Percentiles rank a stretch among this genome's conserved stretches.
phyloP scores from a whole-genome alignment of 2,888 invertebrate species.

The Macaria liturata region DNA sequence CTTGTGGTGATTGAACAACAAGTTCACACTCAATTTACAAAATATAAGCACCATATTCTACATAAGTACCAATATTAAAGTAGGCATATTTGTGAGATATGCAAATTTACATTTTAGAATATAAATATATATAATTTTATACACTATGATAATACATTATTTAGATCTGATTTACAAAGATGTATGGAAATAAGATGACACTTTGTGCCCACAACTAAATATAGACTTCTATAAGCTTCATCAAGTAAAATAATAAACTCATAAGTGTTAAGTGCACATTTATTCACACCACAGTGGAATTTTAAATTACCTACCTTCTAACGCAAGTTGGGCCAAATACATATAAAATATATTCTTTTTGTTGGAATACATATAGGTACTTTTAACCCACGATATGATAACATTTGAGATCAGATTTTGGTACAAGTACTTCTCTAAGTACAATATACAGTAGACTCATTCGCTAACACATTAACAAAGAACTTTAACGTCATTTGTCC shows the following conservation, averaged over 20 bases:
- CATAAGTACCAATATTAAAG: conserved; percentile 30
- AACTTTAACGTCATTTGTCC: conserved; percentile 1
- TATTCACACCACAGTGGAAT: too few species aligned
- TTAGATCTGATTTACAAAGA: too few species aligned
- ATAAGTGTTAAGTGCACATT: too few species aligned
- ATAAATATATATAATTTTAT: too few species aligned
- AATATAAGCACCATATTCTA: conserved; percentile 33
- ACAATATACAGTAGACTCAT: conserved; percentile 7
- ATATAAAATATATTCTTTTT: conserved; percentile 1
- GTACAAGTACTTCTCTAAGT: conserved; percentile 22
- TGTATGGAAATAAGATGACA: too few species aligned
- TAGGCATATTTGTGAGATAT: conserved; percentile 1
- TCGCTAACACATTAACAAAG: conserved; percentile 1
- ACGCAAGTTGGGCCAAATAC: too few species aligned
- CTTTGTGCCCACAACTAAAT: too few species aligned
- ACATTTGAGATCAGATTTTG: conserved; percentile 31
- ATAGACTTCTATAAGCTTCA: too few species aligned
- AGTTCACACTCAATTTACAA: conserved; percentile 16
- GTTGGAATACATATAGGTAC: not conserved
- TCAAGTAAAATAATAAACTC: too few species aligned
- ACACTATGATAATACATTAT: too few species aligned
- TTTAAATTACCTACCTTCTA: too few species aligned
- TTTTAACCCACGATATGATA: not conserved
- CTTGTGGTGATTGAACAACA: conserved; percentile 20
- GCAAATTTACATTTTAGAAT: too few species aligned